phyloP scores from a whole-genome alignment of 2,113 vertebrate genomes.

The Orthonyx spaldingii region DNA sequence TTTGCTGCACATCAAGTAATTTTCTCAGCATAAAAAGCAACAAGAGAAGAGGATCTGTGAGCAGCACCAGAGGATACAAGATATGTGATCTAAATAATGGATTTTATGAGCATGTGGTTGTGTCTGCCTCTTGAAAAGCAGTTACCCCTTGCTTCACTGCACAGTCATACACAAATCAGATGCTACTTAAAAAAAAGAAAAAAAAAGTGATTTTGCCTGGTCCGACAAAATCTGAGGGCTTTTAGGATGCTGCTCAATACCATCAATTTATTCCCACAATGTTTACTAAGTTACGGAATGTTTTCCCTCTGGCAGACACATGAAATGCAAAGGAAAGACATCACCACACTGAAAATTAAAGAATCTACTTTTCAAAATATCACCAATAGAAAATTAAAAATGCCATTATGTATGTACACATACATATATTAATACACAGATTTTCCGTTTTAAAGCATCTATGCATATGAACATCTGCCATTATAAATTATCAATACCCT shows the following conservation, averaged over 20 bases:
- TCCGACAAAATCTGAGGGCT: background rate
- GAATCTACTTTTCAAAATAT: background rate
- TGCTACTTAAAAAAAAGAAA: background rate
- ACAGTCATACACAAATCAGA: background rate
- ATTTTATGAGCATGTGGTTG: background rate
- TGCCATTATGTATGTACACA: background rate
- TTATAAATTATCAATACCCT: background rate
- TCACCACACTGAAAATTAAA: background rate
- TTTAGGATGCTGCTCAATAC: background rate
- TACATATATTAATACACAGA: background rate
- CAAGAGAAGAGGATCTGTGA: background rate
- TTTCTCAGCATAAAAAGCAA: background rate
- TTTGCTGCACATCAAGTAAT: background rate
- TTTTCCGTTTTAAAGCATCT: background rate
- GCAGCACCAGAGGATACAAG: background rate
- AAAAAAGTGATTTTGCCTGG: background rate
- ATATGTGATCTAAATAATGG: background rate
- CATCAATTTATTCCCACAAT: background rate
- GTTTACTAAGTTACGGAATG: background rate
- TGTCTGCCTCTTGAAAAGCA: background rate
- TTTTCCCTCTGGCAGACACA: background rate
- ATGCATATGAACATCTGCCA: background rate
- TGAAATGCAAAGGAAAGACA: background rate
- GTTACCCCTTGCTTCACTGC: background rate
- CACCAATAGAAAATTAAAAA: background rate